Base-by-base conservation (phyloP, 2,888 invertebrate species). In the Gibbula magus region DNA sequence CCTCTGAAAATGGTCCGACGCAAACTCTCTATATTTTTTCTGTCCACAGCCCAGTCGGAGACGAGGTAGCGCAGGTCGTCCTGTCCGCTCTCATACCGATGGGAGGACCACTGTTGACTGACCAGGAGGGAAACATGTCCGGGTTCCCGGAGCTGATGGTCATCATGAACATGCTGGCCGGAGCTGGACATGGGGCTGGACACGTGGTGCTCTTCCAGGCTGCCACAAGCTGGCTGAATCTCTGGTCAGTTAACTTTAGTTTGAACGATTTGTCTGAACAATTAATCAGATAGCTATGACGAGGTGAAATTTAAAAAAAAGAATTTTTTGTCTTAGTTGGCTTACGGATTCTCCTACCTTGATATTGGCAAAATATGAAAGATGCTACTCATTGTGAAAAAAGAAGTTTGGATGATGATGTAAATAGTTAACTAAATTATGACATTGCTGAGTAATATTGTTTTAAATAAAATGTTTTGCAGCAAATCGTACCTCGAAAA, bases 141-240 rank as follows among this genome's bases (percentile, higher is more conserved):
- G 96, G 96, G n/a, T 96, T 96, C 90, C 94, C 96, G 0, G 96
- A 96, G 89, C 93, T 97, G 8, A 95, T 96, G 94, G 94, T 95
- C 80, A 95, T 96, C 4, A 96, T 96, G 96, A 95, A 96, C 1
- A 96, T 95, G 74, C 92, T 98, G 85, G 98, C 98, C 0, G 97
- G 97, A 92, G 96, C 97, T 25, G 96, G 97, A 25, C 94, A 95
- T 4, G 97, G 97, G 35, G 94, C 94, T 70, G 97, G 98, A 0
- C 98, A 98, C 91, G 94, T 95, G 1, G 94, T 95, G 35, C 93
- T 98, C 22, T 97, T 98, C 92, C 95, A 96, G 79, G 96, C 97
- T 0, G 94, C 95, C 13, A 95, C 96, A 0, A 94, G 95, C 54
- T 98, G 98, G 98, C 94, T 98, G 0, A 87, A 91, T 25, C 78